These are phyloP conservation scores for Caenorhabditis virilis DNA, from an alignment of 2,888 invertebrate species.

Conservation along the genomic window DNA sequence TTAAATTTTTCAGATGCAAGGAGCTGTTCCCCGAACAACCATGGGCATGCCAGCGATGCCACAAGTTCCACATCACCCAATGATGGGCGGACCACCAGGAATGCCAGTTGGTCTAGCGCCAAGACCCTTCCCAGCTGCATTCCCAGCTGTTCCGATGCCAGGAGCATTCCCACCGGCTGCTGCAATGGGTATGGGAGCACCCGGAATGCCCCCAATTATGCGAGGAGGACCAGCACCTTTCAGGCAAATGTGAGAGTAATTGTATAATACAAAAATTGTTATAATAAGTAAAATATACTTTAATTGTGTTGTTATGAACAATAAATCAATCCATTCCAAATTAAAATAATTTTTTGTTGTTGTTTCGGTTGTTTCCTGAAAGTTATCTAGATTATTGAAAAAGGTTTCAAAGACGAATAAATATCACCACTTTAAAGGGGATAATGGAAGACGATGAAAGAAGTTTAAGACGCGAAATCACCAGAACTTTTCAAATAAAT, in stretches of 20 bases:
- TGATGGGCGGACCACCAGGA: slow-evolving; percentile 36
- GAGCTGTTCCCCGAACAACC: slow-evolving; percentile 39
- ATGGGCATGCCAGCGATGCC: slow-evolving; percentile 39
- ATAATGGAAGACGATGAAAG: slow-evolving; percentile 9
- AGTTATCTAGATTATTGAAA: too few relatives aligned
- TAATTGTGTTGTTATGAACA: too few relatives aligned
- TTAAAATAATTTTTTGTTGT: too few relatives aligned
- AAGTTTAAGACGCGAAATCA: slow-evolving; percentile 24
- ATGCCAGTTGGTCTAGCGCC: slow-evolving; percentile 27
- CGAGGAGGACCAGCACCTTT: slow-evolving; percentile 29
- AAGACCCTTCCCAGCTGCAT: slow-evolving; percentile 29
- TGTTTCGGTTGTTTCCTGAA: too few relatives aligned
- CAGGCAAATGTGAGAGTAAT: slow-evolving; percentile 20
- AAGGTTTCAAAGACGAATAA: too few relatives aligned
- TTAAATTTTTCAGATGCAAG: slow-evolving; percentile 25
- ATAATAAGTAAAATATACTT: not conserved
- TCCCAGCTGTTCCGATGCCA: slow-evolving; percentile 32
- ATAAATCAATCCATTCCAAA: too few relatives aligned
- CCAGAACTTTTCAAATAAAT: slow-evolving; percentile 33
- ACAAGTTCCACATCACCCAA: slow-evolving; percentile 22
- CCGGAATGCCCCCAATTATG: slow-evolving; percentile 33
- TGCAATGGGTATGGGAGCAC: slow-evolving; percentile 31
- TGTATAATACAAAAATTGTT: slow-evolving; percentile 1
- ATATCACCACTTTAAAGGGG: not conserved
- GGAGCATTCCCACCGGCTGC: slow-evolving; percentile 17